Base-by-base conservation (phyloP, 2,797 vertebrate genomes). In the Erithacus rubecula region DNA sequence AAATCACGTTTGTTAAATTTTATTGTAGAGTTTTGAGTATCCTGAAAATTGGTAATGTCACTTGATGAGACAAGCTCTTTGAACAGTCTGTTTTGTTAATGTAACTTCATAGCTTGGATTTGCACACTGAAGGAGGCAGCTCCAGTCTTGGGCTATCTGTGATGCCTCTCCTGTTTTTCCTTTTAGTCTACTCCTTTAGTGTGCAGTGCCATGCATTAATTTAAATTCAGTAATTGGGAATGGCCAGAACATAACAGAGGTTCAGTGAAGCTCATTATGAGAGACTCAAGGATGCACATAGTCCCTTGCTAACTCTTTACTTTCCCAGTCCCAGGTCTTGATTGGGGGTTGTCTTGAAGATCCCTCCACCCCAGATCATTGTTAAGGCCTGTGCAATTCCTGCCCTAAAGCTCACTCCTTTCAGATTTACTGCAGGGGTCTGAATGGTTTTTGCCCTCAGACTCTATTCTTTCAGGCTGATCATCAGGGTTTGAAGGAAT, bases 331-430 rank as follows among this genome's bases (percentile, higher is more conserved):
- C 78, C 70, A 60, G 53, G 58, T 68, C 77, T 78, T 94, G 81
- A 74, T 89, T 88, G 46, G 69, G 12, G 7, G 7, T 27, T 90
- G 44, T 76, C 68, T 87, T 79, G 56, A 81, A 93, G 65, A 94
- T 83, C 53, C 72, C 41, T 90, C 65, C 72, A 23, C 87, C 62
- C 32, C 77, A 79, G 79, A 49, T 94, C 88, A 96, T 70, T 95
- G 72, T 91, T 89, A 81, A 94, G 76, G 39, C 43, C n/a, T 86
- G 29, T 94, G 74, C 74, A 91, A 89, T 79, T 96, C 74, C 75
- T 97, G 44, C 92, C 96, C 96, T 96, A 82, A 86, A 98, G 92
- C 88, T 80, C 44, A 63, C 77, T 96, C 44, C 74, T 98, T 97
- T 97, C 87, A 92, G 80, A 89, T 90, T 96, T 83, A 19, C 30